These are phyloP conservation scores for Glyphotaelius pellucidus DNA, from an alignment of 2,888 invertebrate species.

Conservation along the genomic window DNA sequence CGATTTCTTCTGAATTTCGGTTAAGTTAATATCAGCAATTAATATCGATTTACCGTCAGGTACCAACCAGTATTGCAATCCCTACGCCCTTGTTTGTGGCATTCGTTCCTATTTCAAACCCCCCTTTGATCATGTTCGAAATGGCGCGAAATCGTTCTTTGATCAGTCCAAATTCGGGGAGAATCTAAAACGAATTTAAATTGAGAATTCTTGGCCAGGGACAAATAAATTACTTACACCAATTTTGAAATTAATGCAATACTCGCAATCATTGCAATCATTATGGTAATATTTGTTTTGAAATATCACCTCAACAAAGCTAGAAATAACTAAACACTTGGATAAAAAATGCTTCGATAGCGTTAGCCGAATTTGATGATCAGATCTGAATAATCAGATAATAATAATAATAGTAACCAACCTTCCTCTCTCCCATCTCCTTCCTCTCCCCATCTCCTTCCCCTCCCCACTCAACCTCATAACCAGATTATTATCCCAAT, in stretches of 20 bases:
- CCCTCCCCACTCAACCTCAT: too few relatives aligned
- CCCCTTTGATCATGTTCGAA: slow-evolving; percentile 32
- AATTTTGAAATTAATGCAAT: neutral
- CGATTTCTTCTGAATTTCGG: too few relatives aligned
- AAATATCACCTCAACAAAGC: too few relatives aligned
- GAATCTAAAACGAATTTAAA: neutral
- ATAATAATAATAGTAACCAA: too few relatives aligned
- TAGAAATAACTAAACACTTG: too few relatives aligned
- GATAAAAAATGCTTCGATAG: too few relatives aligned
- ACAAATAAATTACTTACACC: neutral
- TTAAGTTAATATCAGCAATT: neutral
- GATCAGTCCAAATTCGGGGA: slow-evolving; percentile 13
- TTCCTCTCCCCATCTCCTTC: too few relatives aligned
- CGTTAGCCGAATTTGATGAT: too few relatives aligned
- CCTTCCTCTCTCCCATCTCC: too few relatives aligned
- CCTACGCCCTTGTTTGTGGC: neutral
- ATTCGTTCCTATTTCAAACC: slow-evolving; percentile 28
- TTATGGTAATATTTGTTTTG: neutral
- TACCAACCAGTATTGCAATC: neutral
- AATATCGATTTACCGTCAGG: neutral
- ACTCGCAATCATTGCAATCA: neutral
- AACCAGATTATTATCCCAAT: too few relatives aligned
- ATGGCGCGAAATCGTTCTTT: slow-evolving; percentile 39
- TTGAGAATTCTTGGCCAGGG: neutral
- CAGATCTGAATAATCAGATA: too few relatives aligned